These are phyloP conservation scores for Tachyglossus aculeatus DNA, from an alignment of 2,797 vertebrate genomes.

Conservation along the genomic window DNA sequence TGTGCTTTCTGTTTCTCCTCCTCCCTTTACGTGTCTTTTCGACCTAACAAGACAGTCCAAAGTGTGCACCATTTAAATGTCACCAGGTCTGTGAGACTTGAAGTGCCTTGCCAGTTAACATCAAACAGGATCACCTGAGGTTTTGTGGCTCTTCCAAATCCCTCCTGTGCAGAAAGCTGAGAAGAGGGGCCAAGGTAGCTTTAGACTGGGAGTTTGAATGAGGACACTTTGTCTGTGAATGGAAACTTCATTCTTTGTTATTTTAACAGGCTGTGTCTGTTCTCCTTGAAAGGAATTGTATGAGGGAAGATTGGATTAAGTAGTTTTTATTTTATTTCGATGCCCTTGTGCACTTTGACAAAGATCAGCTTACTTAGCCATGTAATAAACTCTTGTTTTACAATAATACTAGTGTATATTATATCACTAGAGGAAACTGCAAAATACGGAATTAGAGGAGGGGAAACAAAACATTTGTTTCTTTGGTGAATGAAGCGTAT, in stretches of 20 bases:
- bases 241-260: constrained; percentile 94
- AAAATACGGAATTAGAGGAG: constrained; percentile 71
- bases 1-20: constrained; percentile 90
- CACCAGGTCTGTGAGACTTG: constrained; percentile 82
- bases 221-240: constrained; percentile 97
- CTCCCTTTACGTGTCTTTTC: constrained; percentile 83
- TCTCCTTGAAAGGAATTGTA: constrained; percentile 85
- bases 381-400: constrained; percentile 86
- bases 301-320: constrained; percentile 84
- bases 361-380: constrained; percentile 85
- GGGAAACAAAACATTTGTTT: constrained; percentile 77
- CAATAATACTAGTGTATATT: constrained; percentile 77
- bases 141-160: constrained; percentile 85
- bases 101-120: constrained; percentile 86
- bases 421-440: constrained; percentile 72
- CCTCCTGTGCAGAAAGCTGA: constrained; percentile 82
- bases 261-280: constrained; percentile 98
- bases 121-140: constrained; percentile 85
- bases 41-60: constrained; percentile 88
- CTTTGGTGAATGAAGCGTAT: constrained; percentile 73
- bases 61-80: constrained; percentile 91
- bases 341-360: constrained; percentile 83
- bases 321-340: constrained; percentile 90
- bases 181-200: constrained; percentile 88
- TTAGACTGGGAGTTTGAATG: constrained; percentile 89